A percentile compares a stretch with the other conserved stretches of the same genome.
phyloP scores from a whole-genome alignment of 2,888 invertebrate species.

The Hetaerina titia region DNA sequence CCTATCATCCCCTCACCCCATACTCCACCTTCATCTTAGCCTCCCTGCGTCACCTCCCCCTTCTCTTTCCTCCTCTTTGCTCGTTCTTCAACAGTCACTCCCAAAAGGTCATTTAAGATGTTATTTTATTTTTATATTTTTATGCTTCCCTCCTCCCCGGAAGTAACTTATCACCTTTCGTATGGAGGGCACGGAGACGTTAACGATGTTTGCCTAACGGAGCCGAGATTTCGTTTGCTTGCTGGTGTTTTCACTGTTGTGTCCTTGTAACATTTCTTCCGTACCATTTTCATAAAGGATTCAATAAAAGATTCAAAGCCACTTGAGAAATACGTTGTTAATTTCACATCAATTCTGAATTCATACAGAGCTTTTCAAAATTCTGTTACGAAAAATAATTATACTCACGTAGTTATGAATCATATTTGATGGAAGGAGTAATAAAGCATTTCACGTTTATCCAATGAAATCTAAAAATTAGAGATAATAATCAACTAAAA shows the following conservation, averaged over 20 bases:
- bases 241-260: not conserved
- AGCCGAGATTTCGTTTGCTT: not conserved
- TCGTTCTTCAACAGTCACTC: not conserved
- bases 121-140: not conserved
- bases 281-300: not conserved
- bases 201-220: constrained; percentile 13
- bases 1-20: not conserved
- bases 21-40: not conserved
- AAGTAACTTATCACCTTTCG: constrained; percentile 35
- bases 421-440: not conserved
- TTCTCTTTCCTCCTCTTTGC: not conserved
- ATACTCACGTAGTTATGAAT: too few species aligned
- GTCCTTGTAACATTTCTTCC: not conserved
- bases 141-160: constrained; percentile 4
- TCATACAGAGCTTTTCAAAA: too few species aligned
- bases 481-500: too few species aligned
- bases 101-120: not conserved
- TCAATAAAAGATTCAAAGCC: not conserved
- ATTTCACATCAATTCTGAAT: not conserved
- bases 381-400: too few species aligned
- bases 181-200: constrained; percentile 21
- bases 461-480: too few species aligned
- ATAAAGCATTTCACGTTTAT: not conserved
- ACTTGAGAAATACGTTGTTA: not conserved
- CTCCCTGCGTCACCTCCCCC: not conserved